phyloP scores from a whole-genome alignment of 2,113 vertebrate species.

The Tichodroma muraria region DNA sequence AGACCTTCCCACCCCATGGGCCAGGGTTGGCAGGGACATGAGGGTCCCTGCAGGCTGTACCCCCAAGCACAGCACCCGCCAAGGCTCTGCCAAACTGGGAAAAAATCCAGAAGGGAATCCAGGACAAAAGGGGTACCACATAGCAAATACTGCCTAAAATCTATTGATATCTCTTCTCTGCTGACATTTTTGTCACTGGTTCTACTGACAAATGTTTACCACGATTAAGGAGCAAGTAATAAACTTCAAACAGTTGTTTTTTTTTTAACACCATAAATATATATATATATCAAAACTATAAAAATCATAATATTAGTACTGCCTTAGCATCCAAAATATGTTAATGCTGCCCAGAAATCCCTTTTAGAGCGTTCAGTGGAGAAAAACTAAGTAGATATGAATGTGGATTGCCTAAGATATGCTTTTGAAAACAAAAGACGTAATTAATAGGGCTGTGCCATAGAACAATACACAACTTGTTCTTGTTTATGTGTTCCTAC shows the following conservation, averaged over 20 bases:
- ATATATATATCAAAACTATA: background rate
- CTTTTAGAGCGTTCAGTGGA: background rate
- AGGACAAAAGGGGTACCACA: background rate
- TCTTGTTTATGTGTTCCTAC: background rate
- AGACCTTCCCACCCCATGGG: background rate
- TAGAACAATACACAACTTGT: background rate
- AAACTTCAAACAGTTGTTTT: background rate
- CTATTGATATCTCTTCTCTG: background rate
- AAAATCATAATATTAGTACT: background rate
- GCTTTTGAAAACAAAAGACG: background rate
- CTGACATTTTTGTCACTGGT: background rate
- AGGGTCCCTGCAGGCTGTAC: background rate
- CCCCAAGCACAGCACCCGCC: no score
- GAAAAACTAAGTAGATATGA: background rate
- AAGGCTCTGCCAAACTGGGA: background rate
- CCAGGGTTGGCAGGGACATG: background rate
- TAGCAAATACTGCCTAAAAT: background rate
- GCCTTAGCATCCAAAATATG: background rate
- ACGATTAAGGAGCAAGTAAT: background rate
- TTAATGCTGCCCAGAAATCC: background rate
- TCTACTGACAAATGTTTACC: background rate
- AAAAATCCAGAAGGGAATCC: background rate
- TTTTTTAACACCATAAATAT: background rate
- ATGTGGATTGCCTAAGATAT: background rate
- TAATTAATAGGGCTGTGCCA: background rate